A percentile compares a stretch with the other conserved stretches of the same genome.
Conservation (phyloP, 2,797 vertebrate genomes). For the Leptoclinus maculatus region DNA sequence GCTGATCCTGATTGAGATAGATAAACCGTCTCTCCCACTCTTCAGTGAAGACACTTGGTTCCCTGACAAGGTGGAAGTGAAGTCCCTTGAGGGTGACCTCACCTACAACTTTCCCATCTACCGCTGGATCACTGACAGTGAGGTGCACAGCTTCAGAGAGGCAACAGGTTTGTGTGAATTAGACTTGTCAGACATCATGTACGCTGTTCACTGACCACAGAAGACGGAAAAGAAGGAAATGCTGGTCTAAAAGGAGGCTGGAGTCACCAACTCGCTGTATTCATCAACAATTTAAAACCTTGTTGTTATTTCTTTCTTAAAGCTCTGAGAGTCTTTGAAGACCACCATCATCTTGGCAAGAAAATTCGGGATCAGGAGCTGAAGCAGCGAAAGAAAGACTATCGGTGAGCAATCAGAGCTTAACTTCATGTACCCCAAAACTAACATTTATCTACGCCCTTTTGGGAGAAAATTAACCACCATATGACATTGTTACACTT, state of each 20-base stretch:
- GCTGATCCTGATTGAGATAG: too few species aligned
- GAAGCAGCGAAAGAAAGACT: constrained; percentile 55
- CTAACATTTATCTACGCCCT: not conserved
- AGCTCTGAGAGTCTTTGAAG: constrained; percentile 69
- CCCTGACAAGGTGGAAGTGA: too few species aligned
- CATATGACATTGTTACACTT: not conserved
- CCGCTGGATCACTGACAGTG: too few species aligned
- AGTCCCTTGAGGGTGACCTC: too few species aligned
- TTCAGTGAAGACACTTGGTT: too few species aligned
- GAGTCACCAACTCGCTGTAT: not conserved
- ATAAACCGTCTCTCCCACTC: too few species aligned
- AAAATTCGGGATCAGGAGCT: constrained; percentile 39
- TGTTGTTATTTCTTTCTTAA: not conserved
- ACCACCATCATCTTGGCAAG: constrained; percentile 44
- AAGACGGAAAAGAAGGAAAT: not conserved
- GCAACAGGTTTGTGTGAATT: too few species aligned
- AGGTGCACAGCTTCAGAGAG: too few species aligned
- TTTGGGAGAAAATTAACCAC: not conserved
- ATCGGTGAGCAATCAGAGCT: constrained; percentile 57
- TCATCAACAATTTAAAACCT: not conserved
- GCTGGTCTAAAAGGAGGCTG: not conserved
- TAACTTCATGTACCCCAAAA: not conserved
- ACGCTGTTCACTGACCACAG: not conserved
- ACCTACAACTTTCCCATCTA: too few species aligned
- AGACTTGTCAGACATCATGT: too few species aligned